These are phyloP conservation scores for Galemys pyrenaicus DNA, from an alignment of 2,113 vertebrate species.

Conservation along the genomic window DNA sequence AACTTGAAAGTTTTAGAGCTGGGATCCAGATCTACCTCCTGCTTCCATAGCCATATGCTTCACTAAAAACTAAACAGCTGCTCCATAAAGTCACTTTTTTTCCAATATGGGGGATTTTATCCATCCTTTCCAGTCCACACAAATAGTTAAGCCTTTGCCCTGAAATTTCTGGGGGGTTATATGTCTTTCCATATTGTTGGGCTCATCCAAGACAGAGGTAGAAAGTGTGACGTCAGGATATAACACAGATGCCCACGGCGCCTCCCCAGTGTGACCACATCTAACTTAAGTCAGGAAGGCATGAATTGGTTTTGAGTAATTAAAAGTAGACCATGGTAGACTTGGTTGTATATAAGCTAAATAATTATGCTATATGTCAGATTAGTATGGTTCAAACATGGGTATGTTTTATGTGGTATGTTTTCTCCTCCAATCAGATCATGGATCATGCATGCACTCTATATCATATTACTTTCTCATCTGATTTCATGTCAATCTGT, in stretches of 20 bases:
- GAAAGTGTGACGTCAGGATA: background rate
- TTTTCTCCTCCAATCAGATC: background rate
- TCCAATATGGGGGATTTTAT: background rate
- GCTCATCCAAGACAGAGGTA: background rate
- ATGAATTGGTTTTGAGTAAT: background rate
- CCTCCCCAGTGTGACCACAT: background rate
- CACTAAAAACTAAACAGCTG: background rate
- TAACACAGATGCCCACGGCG: background rate
- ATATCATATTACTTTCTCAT: background rate
- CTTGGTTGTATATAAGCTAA: background rate
- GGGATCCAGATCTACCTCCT: background rate
- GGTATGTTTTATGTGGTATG: background rate
- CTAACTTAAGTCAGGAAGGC: background rate
- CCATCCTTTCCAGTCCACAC: background rate
- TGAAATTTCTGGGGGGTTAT: background rate
- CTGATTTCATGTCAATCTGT: background rate
- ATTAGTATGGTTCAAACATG: background rate
- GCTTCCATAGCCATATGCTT: background rate
- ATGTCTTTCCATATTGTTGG: background rate
- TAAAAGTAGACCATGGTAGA: background rate
- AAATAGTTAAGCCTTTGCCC: background rate
- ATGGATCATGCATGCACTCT: background rate
- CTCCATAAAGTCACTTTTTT: background rate
- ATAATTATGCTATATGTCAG: background rate
- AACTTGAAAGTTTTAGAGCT: background rate